Conservation (phyloP, 2,888 invertebrate genomes). For the Prosopocoilus inquinatus region DNA sequence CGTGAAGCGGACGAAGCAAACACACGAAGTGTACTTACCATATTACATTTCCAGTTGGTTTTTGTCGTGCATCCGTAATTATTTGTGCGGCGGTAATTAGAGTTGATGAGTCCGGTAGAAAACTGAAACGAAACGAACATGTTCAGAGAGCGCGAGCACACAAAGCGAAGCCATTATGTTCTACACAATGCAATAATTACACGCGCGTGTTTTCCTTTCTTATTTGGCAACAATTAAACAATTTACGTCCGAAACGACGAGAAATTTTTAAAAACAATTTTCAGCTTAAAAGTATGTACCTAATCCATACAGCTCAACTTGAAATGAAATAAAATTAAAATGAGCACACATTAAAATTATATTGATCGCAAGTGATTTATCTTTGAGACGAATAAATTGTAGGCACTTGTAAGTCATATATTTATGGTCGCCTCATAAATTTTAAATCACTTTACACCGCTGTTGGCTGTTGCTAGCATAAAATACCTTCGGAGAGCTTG, state of each 20-base stretch:
- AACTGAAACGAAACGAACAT: conserved; percentile 12
- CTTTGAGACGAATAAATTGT: conserved; percentile 5
- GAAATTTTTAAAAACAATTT: too few species aligned
- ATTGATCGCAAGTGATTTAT: background rate
- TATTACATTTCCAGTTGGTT: conserved; percentile 19
- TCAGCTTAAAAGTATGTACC: too few species aligned
- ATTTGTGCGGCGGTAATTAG: conserved; percentile 15
- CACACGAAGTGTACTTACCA: conserved; percentile 15
- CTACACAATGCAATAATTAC: too few species aligned
- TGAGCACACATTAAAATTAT: background rate
- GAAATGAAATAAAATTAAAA: background rate
- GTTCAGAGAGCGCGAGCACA: too few species aligned
- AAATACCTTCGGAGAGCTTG: conserved; percentile 9
- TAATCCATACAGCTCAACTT: background rate
- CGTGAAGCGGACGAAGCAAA: too few species aligned
- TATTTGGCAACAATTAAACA: too few species aligned
- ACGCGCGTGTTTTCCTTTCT: too few species aligned
- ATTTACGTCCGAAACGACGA: too few species aligned
- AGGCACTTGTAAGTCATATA: conserved; percentile 11
- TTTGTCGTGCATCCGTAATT: conserved; percentile 15
- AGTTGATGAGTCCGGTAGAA: conserved; percentile 1
- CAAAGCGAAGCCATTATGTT: too few species aligned
- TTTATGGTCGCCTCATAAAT: conserved; percentile 14
- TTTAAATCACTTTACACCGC: conserved; percentile 15
- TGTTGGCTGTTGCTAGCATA: conserved; percentile 4